Base-by-base conservation (phyloP, 2,797 vertebrate species). In the Hippoglossus hippoglossus region DNA sequence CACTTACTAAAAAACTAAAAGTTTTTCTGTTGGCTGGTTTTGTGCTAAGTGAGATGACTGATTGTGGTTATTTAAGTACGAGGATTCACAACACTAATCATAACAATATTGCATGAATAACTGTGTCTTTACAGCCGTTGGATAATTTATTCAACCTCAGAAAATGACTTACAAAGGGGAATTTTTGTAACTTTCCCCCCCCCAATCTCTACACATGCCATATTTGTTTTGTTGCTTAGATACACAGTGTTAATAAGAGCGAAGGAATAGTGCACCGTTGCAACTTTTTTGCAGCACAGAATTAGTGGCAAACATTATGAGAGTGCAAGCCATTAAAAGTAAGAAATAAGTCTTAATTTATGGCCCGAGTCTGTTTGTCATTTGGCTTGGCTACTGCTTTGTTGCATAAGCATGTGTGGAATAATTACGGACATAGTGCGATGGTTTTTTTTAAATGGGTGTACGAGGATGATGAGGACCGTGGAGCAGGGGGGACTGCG, bases 381-480 rank as follows among this genome's bases (percentile, higher is more conserved):
- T 95, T 94, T 93, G 91, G 88, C 90, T 92, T 82, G 87, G 91
- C 94, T 94, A 93, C 94, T 93, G 89, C 90, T 89, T 90, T 94
- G 92, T 93, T 93, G 89, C 86, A 79, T 84, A 88, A 89, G 89
- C 85, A 83, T 83, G 88, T 92, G 92, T 65, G 86, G 88, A 86
- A 91, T 89, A 91, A 94, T 94, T 93, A 92, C 61, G 79, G 88
- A 92, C 82, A 87, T 83, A 86, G 89, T 75, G 83, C 86, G 87
- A 91, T 87, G 83, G 83, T 87, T 86, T 91, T 41, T 93, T 89
- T 84, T 90, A 88, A 91, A 39, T 13, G 80, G 77, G 75, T 72
- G 76, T 62, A 47, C 71, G 86, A 83, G 82, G 86, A 84, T 78
- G 87, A 87, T 64, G 84, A 80, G 60, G 71, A 73, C 64, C 41